Evolutionary conservation across 2,888 invertebrate species (phyloP).

Genomic region (Chrysolina americana): DNA sequence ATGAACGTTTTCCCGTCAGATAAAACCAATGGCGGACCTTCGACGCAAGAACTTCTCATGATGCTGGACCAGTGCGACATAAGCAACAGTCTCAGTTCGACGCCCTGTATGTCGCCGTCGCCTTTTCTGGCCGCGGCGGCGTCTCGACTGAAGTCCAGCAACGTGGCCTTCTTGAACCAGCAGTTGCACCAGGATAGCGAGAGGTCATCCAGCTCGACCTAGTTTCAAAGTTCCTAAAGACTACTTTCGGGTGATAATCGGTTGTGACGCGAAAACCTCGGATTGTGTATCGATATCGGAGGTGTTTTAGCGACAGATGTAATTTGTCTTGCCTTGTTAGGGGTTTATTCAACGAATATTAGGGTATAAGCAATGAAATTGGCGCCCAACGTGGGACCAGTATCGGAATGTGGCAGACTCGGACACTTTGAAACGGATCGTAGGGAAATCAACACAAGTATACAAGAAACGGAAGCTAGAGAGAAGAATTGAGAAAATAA

Average conservation of each 20-base stretch:
- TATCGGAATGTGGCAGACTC: too few species aligned
- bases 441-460: too few species aligned
- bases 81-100: conserved; percentile 83
- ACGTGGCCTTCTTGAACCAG: conserved; percentile 77
- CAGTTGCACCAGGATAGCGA: conserved; percentile 60
- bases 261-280: neutral
- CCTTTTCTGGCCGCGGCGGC: conserved; percentile 72
- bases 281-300: neutral
- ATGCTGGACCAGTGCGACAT: conserved; percentile 95
- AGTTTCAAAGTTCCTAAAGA: neutral
- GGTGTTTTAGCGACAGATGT: neutral
- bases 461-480: too few species aligned
- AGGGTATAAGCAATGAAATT: neutral
- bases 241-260: neutral
- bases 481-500: too few species aligned
- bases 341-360: neutral
- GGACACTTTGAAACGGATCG: too few species aligned
- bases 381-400: conserved; percentile 13
- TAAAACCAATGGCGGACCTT: conserved; percentile 86
- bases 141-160: conserved; percentile 75
- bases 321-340: conserved; percentile 2
- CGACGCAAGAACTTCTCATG: conserved; percentile 90
- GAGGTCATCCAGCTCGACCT: conserved; percentile 38
- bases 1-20: conserved; percentile 24
- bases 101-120: conserved; percentile 85